Evolutionary conservation across 2,797 vertebrate genomes (phyloP).

Genomic region (Serranus cabrilla): DNA sequence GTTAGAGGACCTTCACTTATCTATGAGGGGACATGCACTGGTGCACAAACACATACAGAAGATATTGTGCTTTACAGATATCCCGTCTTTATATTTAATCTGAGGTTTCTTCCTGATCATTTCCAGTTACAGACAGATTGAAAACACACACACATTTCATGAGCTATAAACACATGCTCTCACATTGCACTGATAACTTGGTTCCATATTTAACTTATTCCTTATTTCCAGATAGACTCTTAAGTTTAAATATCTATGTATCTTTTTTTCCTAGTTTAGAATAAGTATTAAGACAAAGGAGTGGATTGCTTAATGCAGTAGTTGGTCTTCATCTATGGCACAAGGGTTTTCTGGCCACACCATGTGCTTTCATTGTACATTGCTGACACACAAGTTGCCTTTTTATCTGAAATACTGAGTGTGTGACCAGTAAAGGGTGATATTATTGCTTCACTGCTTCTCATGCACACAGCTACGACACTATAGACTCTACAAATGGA

Average conservation of each 20-base stretch:
- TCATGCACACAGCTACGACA: conserved; percentile 77
- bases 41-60: conserved; percentile 50
- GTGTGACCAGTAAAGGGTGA: conserved; percentile 57
- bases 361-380: conserved; percentile 49
- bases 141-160: conserved; percentile 39
- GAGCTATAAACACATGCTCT: conserved; percentile 58
- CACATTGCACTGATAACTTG: conserved; percentile 42
- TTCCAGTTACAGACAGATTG: conserved; percentile 28
- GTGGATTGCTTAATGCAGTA: conserved; percentile 37
- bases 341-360: conserved; percentile 44
- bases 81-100: conserved; percentile 45
- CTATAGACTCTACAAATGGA: conserved; percentile 63
- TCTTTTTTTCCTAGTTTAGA: conserved; percentile 21
- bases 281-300: conserved; percentile 35
- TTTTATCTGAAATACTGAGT: conserved; percentile 47
- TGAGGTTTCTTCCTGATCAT: conserved; percentile 57
- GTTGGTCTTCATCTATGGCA: conserved; percentile 52
- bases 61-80: conserved; percentile 81
- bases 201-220: conserved; percentile 43
- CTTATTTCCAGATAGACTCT: conserved; percentile 38
- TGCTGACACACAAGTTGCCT: conserved; percentile 48
- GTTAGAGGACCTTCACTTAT: conserved; percentile 62
- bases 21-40: conserved; percentile 79
- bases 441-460: conserved; percentile 82
- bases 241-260: conserved; percentile 53